These are phyloP conservation scores for Platycheirus albimanus DNA, from an alignment of 2,888 invertebrate species.

Conservation along the genomic window DNA sequence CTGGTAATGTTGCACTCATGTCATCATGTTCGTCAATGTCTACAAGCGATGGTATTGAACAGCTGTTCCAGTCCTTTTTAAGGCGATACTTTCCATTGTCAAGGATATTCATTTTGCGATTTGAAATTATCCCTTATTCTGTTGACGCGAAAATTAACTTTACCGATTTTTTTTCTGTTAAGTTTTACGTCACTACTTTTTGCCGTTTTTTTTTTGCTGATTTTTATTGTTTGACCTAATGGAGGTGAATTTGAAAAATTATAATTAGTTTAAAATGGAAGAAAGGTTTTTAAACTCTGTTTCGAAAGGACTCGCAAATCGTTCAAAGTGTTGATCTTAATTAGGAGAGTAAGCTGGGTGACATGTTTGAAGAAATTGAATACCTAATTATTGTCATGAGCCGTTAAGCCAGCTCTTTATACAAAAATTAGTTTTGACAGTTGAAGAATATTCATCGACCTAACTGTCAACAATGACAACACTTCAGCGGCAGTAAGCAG, in stretches of 20 bases:
- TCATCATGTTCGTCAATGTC: slow-evolving; percentile 81
- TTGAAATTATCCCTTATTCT: neutral
- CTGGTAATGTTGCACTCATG: slow-evolving; percentile 74
- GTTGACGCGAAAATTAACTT: slow-evolving; percentile 1
- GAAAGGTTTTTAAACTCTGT: neutral
- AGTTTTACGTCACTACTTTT: neutral
- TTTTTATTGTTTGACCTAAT: slow-evolving; percentile 50
- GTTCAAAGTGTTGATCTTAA: slow-evolving; percentile 47
- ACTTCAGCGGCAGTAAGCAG: too few species aligned
- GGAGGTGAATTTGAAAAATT: slow-evolving; percentile 4
- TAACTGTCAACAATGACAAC: too few species aligned
- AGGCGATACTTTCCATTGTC: slow-evolving; percentile 82
- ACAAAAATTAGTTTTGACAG: too few species aligned
- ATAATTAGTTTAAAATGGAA: neutral
- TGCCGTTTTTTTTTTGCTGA: slow-evolving; percentile 24
- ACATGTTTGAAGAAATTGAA: too few species aligned
- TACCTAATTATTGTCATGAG: too few species aligned
- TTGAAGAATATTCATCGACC: too few species aligned
- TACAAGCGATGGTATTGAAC: slow-evolving; percentile 82
- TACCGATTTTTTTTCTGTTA: slow-evolving; percentile 33
- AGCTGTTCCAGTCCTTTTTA: slow-evolving; percentile 82
- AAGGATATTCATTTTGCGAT: slow-evolving; percentile 80
- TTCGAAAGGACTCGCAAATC: slow-evolving; percentile 38
- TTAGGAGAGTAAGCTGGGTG: too few species aligned
- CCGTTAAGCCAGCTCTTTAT: too few species aligned